These are phyloP conservation scores for Bradypus variegatus DNA, from an alignment of 2,797 vertebrate species.

Conservation along the genomic window DNA sequence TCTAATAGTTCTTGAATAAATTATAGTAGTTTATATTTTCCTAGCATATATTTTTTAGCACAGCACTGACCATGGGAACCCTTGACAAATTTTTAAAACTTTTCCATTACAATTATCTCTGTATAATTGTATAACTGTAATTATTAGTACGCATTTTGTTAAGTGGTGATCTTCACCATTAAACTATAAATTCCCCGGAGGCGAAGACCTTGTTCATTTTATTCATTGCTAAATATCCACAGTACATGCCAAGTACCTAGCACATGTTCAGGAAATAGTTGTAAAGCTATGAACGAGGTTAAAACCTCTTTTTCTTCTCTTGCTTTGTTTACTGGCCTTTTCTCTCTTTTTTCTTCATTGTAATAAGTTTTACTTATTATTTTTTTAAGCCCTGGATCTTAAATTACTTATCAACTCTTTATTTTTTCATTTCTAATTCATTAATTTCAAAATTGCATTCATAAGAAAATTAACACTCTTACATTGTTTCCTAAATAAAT, in stretches of 20 bases:
- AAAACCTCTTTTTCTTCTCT: neutral
- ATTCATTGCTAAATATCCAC: neutral
- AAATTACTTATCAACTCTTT: neutral
- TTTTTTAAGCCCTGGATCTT: neutral
- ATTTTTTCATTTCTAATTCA: neutral
- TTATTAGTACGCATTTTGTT: neutral
- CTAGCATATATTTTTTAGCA: neutral
- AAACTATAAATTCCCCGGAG: neutral
- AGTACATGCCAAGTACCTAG: neutral
- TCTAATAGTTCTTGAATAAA: constrained; percentile 21
- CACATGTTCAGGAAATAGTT: neutral
- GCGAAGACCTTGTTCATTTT: neutral
- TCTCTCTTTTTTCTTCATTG: neutral
- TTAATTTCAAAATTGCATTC: neutral
- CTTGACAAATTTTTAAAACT: neutral
- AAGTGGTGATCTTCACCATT: neutral
- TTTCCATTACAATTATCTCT: neutral
- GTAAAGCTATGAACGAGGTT: neutral
- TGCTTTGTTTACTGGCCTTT: neutral
- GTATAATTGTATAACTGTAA: neutral
- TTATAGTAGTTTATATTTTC: neutral
- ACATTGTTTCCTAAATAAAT: constrained; percentile 3
- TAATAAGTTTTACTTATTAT: neutral
- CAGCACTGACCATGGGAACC: neutral
- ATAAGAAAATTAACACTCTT: neutral